These are phyloP conservation scores for Adoxophyes honmai DNA, from an alignment of 1,140 invertebrate genomes.

Conservation along the genomic window DNA sequence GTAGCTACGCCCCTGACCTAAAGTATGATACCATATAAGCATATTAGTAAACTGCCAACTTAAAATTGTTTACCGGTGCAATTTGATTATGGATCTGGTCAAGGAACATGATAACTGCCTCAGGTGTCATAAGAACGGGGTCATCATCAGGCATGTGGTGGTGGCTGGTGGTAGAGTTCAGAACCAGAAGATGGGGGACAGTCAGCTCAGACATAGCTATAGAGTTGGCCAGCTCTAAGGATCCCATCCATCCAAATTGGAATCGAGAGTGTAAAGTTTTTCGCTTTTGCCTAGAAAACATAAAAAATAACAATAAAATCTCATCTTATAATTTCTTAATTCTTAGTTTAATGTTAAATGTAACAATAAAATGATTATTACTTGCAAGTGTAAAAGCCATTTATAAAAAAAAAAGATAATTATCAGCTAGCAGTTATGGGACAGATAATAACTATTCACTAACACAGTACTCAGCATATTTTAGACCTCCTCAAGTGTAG, in stretches of 20 bases:
- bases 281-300: conserved; percentile 81
- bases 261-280: conserved; percentile 89
- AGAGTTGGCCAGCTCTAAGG: conserved; percentile 91
- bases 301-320: conserved; percentile 12
- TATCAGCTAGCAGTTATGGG: no score
- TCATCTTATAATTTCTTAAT: conserved; percentile 16
- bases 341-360: conserved; percentile 9
- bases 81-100: conserved; percentile 86
- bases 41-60: no score
- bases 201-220: conserved; percentile 92
- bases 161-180: conserved; percentile 93
- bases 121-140: conserved; percentile 85
- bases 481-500: no score
- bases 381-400: no score
- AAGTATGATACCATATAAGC: not conserved
- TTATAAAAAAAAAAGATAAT: no score
- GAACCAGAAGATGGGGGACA: conserved; percentile 91
- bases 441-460: no score
- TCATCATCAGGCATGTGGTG: conserved; percentile 94
- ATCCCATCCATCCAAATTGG: conserved; percentile 95
- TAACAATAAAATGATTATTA: conserved; percentile 11
- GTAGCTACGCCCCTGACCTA: no score
- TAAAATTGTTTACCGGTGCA: conserved; percentile 80
- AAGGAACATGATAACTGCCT: conserved; percentile 87
- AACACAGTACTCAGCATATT: no score